Evolutionary conservation across 2,888 invertebrate genomes (phyloP).

Genomic region (Drosophila nr. fundita): DNA sequence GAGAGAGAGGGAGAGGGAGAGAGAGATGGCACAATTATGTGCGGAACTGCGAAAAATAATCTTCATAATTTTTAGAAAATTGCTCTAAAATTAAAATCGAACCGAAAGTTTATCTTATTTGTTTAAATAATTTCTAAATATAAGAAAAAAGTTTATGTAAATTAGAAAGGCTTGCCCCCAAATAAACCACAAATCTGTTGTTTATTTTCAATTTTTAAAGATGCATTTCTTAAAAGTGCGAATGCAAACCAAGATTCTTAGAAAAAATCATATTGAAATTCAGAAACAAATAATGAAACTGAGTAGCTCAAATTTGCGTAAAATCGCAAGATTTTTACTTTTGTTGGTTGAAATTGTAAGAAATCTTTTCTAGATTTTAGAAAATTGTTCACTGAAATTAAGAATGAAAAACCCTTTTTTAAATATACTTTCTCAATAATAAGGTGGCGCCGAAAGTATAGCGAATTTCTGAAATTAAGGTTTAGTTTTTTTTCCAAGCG

Average conservation of each 20-base stretch:
- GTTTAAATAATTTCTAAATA: background rate
- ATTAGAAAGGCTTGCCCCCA: background rate
- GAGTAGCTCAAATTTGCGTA: background rate
- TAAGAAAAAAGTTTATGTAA: background rate
- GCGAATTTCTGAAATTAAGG: background rate
- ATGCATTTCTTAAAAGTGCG: background rate
- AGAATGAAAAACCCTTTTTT: background rate
- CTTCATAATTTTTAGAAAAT: background rate
- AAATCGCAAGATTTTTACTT: background rate
- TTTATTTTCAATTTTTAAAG: background rate
- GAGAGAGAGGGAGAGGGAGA: too few relatives aligned
- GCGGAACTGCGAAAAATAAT: background rate
- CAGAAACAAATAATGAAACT: background rate
- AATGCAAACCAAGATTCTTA: background rate
- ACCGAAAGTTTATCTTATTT: background rate
- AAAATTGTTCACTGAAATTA: background rate
- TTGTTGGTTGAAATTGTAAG: background rate
- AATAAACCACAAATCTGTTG: background rate
- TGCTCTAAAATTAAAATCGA: background rate
- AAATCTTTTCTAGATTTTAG: background rate
- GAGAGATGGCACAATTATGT: background rate
- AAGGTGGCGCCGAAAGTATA: rapidly evolving
- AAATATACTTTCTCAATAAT: background rate
- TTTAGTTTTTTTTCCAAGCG: background rate
- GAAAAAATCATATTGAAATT: background rate